Percentiles rank a stretch among this genome's conserved stretches.
Evolutionary conservation across 2,888 invertebrate genomes (phyloP).

Genomic region (Gerris lacustris): DNA sequence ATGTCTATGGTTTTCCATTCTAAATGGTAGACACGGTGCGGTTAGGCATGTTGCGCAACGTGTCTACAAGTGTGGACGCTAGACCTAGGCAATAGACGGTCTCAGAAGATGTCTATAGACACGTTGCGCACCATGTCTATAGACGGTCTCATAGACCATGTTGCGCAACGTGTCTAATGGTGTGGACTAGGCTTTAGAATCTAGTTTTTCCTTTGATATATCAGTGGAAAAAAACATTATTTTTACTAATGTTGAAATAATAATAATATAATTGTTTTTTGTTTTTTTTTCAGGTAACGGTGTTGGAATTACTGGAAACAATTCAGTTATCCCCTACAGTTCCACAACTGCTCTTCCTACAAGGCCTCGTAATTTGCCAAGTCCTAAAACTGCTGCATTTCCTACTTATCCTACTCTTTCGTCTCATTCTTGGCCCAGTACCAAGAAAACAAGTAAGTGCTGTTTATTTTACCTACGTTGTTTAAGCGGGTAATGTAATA

Average conservation of each 20-base stretch:
- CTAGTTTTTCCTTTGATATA: no score
- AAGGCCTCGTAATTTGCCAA: constrained; percentile 41
- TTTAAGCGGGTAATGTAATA: no score
- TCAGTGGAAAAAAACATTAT: neutral
- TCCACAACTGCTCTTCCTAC: constrained; percentile 36
- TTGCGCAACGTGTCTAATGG: no score
- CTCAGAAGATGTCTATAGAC: no score
- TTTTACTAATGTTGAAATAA: neutral
- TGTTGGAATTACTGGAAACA: neutral
- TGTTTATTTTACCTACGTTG: constrained; percentile 27
- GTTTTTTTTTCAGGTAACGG: constrained; percentile 15
- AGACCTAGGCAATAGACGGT: no score
- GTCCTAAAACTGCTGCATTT: constrained; percentile 33
- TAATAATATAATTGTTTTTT: neutral
- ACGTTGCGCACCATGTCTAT: no score
- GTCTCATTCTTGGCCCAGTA: constrained; percentile 44
- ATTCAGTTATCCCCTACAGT: constrained; percentile 31
- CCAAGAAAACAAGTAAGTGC: constrained; percentile 49
- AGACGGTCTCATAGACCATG: no score
- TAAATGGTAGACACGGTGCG: no score
- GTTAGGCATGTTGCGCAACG: no score
- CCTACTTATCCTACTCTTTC: constrained; percentile 40
- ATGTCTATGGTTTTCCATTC: no score
- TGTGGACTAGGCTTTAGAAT: no score
- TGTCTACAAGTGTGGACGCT: no score